Base-by-base conservation (phyloP, 2,113 vertebrate genomes). In the Microtus richardsoni region DNA sequence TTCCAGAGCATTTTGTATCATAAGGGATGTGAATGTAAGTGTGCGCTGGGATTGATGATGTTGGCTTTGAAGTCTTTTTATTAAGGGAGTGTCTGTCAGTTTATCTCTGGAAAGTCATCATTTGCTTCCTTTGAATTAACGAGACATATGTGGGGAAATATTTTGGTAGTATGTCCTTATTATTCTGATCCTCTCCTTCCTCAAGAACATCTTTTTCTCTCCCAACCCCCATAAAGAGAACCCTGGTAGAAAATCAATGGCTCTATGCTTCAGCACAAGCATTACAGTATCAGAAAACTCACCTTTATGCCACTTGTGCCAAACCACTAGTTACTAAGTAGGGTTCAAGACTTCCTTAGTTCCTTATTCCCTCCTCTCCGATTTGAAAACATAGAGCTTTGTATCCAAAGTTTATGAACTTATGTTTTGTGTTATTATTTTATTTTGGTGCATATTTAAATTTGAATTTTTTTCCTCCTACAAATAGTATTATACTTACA, bases 361-460 rank as follows among this genome's bases (percentile, higher is more conserved):
- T 22, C 68, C 30, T 74, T 86, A 49, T 41, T 44, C 16, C 14
- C 79, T 74, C 52, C 39, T 47, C 5, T 41, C n/a, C 10, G 41
- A 64, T 39, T 83, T 83, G n/a, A 89, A 96, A 70, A 28, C 60
- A 9, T 22, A 64, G 33, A 92, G 58, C 54, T 26, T 16, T 84
- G 2, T 44, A 41, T 54, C 93, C 85, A 88, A 64, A 89, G 19
- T 84, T 91, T 71, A 2, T 71, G 68, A 36, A 94, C 74, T 47
- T 90, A 58, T 64, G 8, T 1, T 47, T 86, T 33, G 3, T 74
- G 71, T 83, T 3, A 36, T 85, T 78, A 36, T 85, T 83, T 94
- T 88, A 70, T 80, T 85, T 95, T 93, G 66, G 74, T n/a, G 82
- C 30, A 83, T 5, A 79, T 78, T 88, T 95, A 95, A 21, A 28